A percentile compares a stretch with the other conserved stretches of the same genome.
phyloP scores from a whole-genome alignment of 2,888 invertebrate genomes.

The Synergus gifuensis region DNA sequence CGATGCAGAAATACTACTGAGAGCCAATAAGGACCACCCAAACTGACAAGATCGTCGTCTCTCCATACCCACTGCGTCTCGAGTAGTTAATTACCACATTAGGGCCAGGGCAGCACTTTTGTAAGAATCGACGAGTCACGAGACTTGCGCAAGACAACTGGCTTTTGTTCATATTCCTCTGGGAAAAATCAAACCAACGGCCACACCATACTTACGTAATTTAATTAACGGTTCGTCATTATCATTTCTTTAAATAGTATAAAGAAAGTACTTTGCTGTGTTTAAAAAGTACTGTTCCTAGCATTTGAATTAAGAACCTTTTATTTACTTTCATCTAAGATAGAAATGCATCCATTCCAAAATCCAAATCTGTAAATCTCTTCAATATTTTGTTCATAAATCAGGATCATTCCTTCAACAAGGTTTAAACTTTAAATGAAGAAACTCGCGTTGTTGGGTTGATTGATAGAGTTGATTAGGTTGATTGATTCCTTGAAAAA shows the following conservation, averaged over 20 bases:
- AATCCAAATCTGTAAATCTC: too few relatives aligned
- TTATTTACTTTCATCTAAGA: too few relatives aligned
- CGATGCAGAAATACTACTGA: slow-evolving; percentile 24
- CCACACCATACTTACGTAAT: slow-evolving; percentile 19
- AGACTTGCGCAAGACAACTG: slow-evolving; percentile 47
- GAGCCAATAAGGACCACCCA: slow-evolving; percentile 54
- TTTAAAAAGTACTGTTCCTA: too few relatives aligned
- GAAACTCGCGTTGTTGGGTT: background rate
- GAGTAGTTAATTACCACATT: slow-evolving; percentile 39
- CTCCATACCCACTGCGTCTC: background rate
- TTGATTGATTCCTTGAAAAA: slow-evolving; percentile 6
- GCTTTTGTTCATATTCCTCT: slow-evolving; percentile 44
- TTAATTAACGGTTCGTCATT: slow-evolving; percentile 33
- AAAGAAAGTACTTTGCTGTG: background rate
- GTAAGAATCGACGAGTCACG: slow-evolving; percentile 43
- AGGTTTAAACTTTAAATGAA: too few relatives aligned
- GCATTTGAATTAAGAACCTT: too few relatives aligned
- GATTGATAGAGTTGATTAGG: background rate
- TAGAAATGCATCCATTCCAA: too few relatives aligned
- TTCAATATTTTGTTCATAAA: too few relatives aligned
- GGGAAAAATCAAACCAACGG: slow-evolving; percentile 14
- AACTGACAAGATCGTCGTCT: slow-evolving; percentile 25
- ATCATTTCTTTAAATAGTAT: background rate
- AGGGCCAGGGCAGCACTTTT: slow-evolving; percentile 30
- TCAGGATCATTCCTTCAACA: too few relatives aligned